Percentiles rank a stretch among this genome's conserved stretches.
Evolutionary conservation across 2,113 vertebrate genomes (phyloP).

Genomic region (Halcyon malimbica): DNA sequence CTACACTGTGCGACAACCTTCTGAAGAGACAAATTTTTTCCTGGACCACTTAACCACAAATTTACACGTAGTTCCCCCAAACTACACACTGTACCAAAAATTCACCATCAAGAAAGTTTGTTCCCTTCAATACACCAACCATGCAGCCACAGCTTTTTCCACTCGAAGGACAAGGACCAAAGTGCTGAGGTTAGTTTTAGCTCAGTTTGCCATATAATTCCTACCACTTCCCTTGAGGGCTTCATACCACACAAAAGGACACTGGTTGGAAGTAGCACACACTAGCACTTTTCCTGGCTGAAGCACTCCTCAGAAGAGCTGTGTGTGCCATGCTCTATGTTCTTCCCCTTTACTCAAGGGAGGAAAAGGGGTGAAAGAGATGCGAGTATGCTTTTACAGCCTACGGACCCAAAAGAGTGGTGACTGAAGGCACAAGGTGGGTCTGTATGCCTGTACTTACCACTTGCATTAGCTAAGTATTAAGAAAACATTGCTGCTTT

Average conservation of each 20-base stretch:
- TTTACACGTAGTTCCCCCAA: not conserved
- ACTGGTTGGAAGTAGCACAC: not conserved
- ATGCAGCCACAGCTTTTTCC: not conserved
- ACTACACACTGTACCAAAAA: not conserved
- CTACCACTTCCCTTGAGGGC: not conserved
- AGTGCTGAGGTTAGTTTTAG: not conserved
- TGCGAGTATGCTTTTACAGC: not conserved
- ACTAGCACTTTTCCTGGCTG: not conserved
- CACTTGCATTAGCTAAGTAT: not conserved
- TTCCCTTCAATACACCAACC: not conserved
- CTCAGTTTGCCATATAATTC: not conserved
- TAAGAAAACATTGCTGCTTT: not conserved
- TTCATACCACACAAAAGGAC: not conserved
- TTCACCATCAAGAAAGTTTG: not conserved
- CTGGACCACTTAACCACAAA: not conserved
- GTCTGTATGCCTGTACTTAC: not conserved
- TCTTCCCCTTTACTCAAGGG: not conserved
- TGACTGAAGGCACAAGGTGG: not conserved
- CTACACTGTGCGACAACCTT: fast-evolving
- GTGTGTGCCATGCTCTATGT: not conserved
- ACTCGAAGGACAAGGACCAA: not conserved
- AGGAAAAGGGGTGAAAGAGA: not conserved
- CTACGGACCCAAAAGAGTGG: fast-evolving
- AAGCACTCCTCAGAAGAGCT: not conserved
- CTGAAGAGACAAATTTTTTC: not conserved